Evolutionary conservation across 2,113 vertebrate genomes (phyloP).

Genomic region (Emydocephalus ijimae): DNA sequence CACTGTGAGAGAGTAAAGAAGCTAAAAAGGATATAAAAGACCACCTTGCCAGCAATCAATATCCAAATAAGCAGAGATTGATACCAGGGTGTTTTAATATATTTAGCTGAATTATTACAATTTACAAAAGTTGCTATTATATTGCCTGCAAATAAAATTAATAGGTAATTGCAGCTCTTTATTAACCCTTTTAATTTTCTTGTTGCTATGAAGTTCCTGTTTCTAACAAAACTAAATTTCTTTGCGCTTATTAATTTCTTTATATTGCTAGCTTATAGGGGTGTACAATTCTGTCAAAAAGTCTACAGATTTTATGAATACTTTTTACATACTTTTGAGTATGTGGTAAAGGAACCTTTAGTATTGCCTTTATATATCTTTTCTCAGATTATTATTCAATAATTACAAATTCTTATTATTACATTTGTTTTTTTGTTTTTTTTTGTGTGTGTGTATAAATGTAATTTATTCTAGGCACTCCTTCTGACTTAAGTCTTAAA

Average conservation of each 20-base stretch:
- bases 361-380: background rate
- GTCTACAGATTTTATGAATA: background rate
- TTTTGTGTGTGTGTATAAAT: too few relatives aligned
- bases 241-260: background rate
- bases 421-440: too few relatives aligned
- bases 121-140: background rate
- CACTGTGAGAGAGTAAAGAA: background rate
- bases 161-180: background rate
- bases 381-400: background rate
- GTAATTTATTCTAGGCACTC: too few relatives aligned
- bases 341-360: background rate
- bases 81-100: background rate
- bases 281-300: background rate
- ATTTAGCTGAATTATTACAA: background rate
- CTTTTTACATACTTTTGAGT: too few relatives aligned
- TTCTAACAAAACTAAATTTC: background rate
- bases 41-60: background rate
- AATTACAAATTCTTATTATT: background rate
- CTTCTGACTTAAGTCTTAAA: too few relatives aligned
- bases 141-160: background rate
- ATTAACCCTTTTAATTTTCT: background rate
- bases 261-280: background rate
- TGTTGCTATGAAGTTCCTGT: background rate
- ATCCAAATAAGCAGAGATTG: background rate
- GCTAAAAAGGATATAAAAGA: background rate